A percentile compares a stretch with the other conserved stretches of the same genome.
phyloP scores from a whole-genome alignment of 2,797 vertebrate genomes.

The Argyrosomus regius region DNA sequence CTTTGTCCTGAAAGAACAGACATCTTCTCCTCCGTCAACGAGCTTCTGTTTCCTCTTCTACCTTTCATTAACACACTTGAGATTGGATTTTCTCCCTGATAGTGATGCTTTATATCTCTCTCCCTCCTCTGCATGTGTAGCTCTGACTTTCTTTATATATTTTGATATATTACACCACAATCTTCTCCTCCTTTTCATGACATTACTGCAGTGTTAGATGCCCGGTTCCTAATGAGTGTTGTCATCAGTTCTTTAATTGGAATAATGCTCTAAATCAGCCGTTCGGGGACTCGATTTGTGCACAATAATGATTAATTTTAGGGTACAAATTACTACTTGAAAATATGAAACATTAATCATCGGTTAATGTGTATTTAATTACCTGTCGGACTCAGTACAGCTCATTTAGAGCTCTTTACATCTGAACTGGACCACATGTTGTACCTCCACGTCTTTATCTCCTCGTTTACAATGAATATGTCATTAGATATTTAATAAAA shows the following conservation, averaged over 20 bases:
- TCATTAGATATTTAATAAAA: too few relatives aligned
- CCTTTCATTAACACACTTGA: too few relatives aligned
- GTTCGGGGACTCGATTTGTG: background rate
- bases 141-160: background rate
- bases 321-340: background rate
- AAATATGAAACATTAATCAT: background rate
- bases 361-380: background rate
- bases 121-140: background rate
- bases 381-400: background rate
- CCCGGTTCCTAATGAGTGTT: background rate
- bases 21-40: background rate
- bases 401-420: background rate
- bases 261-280: background rate
- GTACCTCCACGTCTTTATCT: background rate
- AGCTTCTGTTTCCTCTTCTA: too few relatives aligned
- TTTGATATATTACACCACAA: background rate
- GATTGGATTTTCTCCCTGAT: background rate
- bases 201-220: background rate
- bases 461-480: background rate
- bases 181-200: background rate
- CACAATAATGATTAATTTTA: background rate
- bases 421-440: background rate
- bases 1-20: conserved; percentile 27
- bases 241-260: background rate
- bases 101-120: conserved; percentile 5